Base-by-base conservation (phyloP, 2,113 vertebrate species). In the Forbesichthys agassizii region DNA sequence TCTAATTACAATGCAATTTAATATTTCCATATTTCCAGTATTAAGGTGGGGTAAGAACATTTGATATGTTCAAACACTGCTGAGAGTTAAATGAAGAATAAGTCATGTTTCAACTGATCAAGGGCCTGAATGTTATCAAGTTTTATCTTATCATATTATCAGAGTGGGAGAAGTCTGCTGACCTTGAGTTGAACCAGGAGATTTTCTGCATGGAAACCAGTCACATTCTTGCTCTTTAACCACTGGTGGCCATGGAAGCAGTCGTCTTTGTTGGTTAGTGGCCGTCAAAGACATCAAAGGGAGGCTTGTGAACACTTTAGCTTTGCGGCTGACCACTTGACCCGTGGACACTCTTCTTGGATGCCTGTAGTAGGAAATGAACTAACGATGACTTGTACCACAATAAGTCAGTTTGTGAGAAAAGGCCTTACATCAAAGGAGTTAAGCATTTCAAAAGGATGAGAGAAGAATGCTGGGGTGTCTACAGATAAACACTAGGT, bases 291-390 rank as follows among this genome's bases (percentile, higher is more conserved):
- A 71, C 90, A 87, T 91, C 88, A 92, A 92, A 92, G 87, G 64
- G 51, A 48, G 61, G 64, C 57, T 73, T 65, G 77, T 72, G 81
- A 69, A 76, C 77, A 77, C 78, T 86, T 70, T 73, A 66, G 77
- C 76, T 85, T 70, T 69, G 69, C 49, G n/a, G 76, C 85, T 86
- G 90, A 90, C 86, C 88, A 88, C 86, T 88, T 91, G 89, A 91
- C 89, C 87, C 78, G 66, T 18, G 20, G 68, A 86, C 57, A 73
- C 52, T 75, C 74, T 10, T 9, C 75, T 78, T 54, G 61, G 68
- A 69, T 54, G 36, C 10, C 56, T 52, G 51, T 47, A 64, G 71
- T 84, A 89, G 89, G 89, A 91, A 91, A 92, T 90, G 58, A 87
- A 87, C 72, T 87, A 5, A 83, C 82, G 88, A 89, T 90, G 86